These are phyloP conservation scores for Nephrotoma flavescens DNA, from an alignment of 2,888 invertebrate genomes.

Conservation along the genomic window DNA sequence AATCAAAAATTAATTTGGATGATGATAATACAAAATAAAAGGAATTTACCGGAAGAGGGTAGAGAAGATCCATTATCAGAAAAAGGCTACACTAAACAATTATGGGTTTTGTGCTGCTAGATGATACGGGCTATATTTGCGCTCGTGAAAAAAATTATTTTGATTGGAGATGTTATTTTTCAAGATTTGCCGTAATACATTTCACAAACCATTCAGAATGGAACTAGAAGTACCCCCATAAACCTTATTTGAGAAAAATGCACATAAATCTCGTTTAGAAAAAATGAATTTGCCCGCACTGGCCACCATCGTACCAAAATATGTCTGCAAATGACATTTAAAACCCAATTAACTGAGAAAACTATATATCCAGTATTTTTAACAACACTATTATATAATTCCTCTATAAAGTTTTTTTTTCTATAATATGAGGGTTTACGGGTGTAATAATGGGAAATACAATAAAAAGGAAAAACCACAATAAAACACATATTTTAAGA, in stretches of 20 bases:
- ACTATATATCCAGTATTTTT: neutral
- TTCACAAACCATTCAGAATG: neutral
- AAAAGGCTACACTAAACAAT: no score
- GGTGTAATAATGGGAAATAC: neutral
- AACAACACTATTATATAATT: neutral
- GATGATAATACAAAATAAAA: no score
- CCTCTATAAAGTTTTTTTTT: neutral
- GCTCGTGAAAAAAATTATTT: no score
- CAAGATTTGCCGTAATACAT: neutral
- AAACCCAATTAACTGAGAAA: neutral
- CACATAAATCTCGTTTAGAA: no score
- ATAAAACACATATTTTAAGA: neutral
- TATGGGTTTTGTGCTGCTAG: no score
- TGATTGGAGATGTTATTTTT: no score
- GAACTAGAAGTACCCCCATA: neutral
- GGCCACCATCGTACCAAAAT: neutral
- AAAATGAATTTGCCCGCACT: no score
- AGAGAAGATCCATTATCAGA: no score
- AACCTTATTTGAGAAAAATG: neutral
- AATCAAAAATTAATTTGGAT: no score
- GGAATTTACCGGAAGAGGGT: no score
- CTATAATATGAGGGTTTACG: neutral
- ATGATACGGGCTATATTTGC: no score
- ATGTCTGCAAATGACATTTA: neutral
- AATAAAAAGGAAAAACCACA: neutral